A percentile compares a stretch with the other conserved stretches of the same genome.
These are phyloP conservation scores for Pterois miles DNA, from an alignment of 2,797 vertebrate genomes.

Conservation along the genomic window DNA sequence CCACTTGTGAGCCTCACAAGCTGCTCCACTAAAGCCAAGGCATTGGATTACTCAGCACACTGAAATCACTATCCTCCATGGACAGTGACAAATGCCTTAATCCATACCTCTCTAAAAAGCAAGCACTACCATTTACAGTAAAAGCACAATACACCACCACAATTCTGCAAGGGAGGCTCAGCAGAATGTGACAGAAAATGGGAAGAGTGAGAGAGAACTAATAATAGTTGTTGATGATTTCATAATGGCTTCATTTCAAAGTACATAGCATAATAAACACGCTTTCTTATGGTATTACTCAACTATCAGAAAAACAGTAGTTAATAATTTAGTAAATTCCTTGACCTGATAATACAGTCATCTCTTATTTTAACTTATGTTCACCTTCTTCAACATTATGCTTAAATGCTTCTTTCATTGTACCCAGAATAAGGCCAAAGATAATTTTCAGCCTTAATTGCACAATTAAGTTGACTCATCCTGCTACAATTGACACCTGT, in stretches of 20 bases:
- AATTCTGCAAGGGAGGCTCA: background rate
- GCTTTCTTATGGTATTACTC: background rate
- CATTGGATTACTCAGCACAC: slow-evolving; percentile 31
- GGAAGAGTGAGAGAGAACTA: background rate
- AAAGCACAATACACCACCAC: background rate
- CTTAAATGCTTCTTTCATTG: background rate
- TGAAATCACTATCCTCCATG: slow-evolving; percentile 10
- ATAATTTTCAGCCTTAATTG: background rate
- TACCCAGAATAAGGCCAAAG: background rate
- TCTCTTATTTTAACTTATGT: background rate
- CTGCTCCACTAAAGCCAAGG: background rate
- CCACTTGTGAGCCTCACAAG: background rate
- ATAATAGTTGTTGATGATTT: background rate
- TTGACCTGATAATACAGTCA: background rate
- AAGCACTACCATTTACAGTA: slow-evolving; percentile 1
- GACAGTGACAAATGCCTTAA: slow-evolving; percentile 36
- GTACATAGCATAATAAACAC: background rate
- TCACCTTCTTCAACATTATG: background rate
- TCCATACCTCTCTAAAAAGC: slow-evolving; percentile 31
- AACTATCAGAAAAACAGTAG: background rate
- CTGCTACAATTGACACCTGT: background rate
- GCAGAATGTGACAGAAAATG: background rate
- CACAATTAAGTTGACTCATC: background rate
- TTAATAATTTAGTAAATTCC: no score
- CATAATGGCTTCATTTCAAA: background rate